Evolutionary conservation across 2,797 vertebrate species (phyloP).

Genomic region (Enteromius afrohamiltoni): DNA sequence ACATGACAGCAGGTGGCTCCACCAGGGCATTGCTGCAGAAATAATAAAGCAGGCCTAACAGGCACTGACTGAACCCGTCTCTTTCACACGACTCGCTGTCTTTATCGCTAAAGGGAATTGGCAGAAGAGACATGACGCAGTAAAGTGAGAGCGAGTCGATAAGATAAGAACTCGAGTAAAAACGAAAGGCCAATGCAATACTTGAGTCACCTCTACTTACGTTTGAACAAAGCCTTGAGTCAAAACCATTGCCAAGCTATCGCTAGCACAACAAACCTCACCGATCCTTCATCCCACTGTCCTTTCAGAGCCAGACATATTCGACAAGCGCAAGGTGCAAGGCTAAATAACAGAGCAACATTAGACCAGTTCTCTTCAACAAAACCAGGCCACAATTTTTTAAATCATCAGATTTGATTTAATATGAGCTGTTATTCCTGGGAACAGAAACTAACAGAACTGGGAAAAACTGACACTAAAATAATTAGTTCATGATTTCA

Average conservation of each 20-base stretch:
- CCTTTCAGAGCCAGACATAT: constrained; percentile 2
- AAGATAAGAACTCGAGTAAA: constrained; percentile 16
- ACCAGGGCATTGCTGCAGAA: constrained; percentile 51
- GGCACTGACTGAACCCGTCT: constrained; percentile 35
- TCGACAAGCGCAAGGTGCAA: not conserved
- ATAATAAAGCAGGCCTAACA: constrained; percentile 59
- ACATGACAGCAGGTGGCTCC: constrained; percentile 52
- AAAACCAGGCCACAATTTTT: not conserved
- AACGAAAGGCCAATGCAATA: constrained; percentile 18
- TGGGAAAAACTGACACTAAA: no score
- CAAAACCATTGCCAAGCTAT: not conserved
- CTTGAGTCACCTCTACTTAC: not conserved
- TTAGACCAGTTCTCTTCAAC: not conserved
- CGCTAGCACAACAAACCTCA: not conserved
- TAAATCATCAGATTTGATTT: not conserved
- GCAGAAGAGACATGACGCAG: constrained; percentile 23
- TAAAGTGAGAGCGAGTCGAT: constrained; percentile 19
- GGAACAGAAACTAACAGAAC: no score
- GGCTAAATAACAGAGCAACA: not conserved
- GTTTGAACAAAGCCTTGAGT: not conserved
- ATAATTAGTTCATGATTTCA: no score
- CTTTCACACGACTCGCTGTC: constrained; percentile 30
- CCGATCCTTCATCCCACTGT: not conserved
- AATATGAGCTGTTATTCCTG: not conserved
- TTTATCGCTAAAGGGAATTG: constrained; percentile 25